Evolutionary conservation across 2,888 invertebrate genomes (phyloP).

Genomic region (Chymomyza procnemis): DNA sequence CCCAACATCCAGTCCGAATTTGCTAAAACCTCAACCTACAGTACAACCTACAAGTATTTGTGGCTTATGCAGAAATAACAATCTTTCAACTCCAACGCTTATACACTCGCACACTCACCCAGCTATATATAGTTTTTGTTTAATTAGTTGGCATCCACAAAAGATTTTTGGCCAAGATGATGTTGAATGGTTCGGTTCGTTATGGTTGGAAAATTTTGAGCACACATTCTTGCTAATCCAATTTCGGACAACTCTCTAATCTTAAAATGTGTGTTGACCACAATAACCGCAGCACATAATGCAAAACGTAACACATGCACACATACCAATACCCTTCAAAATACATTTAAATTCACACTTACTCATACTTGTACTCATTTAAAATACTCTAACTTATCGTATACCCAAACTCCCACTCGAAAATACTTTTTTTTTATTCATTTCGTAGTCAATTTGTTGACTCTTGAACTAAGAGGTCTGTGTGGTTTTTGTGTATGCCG

Average conservation of each 20-base stretch:
- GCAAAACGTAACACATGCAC: not conserved
- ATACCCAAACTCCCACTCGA: not conserved
- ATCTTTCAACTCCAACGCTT: not conserved
- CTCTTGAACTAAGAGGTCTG: not conserved
- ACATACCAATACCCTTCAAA: not conserved
- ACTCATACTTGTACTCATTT: not conserved
- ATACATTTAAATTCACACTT: not conserved
- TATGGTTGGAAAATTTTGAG: not conserved
- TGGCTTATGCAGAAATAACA: conserved; percentile 26
- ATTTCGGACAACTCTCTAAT: conserved; percentile 48
- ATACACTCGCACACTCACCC: not conserved
- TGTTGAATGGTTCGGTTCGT: not conserved
- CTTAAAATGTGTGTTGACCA: conserved; percentile 48
- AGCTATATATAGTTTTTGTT: conserved; percentile 34
- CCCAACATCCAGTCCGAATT: conserved; percentile 18
- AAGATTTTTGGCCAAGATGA: not conserved
- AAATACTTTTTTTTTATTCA: conserved; percentile 17
- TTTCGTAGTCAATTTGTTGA: conserved; percentile 31
- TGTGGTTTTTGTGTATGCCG: no score
- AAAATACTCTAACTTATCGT: no score
- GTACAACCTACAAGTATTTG: conserved; percentile 28
- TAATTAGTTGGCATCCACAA: conserved; percentile 50
- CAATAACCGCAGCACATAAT: conserved; percentile 48
- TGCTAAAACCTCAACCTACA: not conserved
- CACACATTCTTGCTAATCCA: conserved; percentile 47